Evolutionary conservation across 2,888 invertebrate genomes (phyloP), one percentile per base, ranked within the genome.

Genomic region (Drosophila kokeensis): DNA sequence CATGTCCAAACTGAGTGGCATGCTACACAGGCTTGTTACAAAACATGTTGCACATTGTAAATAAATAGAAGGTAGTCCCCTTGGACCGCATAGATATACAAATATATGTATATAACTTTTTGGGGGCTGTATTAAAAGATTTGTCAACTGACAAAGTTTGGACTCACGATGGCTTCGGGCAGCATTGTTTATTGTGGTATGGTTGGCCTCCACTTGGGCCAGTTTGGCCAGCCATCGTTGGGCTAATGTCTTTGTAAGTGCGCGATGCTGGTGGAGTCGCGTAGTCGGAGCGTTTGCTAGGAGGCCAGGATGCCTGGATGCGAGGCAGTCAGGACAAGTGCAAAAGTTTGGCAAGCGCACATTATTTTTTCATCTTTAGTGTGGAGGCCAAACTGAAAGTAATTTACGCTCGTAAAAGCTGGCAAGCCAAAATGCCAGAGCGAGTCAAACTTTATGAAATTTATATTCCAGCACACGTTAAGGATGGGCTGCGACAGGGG

Each of bases 351-450:
- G 74, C 81, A 82, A 84, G 83, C 83, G 88, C 79, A 90, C 91
- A 89, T 89, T 90, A 89, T 89, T 89, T 89, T 90, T 89, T 89
- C 89, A 89, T 91, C 91, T 91, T 91, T 91, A 91, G 89, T 88
- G 87, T 76, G 87, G 82, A 76, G 85, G 68, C 72, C 91, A 91
- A 86, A 89, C 89, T 89, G 91, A 89, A 89, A 91, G 91, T 89
- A 89, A 89, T 89, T 89, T 91, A 89, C 91, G 91, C 89, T 91
- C 81, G 84, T 90, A 91, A 90, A 91, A 91, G 83, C 81, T 80
- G 76, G 78, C 85, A 74, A 80, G 75, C 74, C 76, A 73, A 77
- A 77, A 73, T 67, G 74, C 88, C 91, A 78, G 70, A 71, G 81
- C 67, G 68, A 48, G 52, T 66, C 71, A 68, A 87, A 87, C 90